These are phyloP conservation scores for Plestiodon gilberti DNA, from an alignment of 2,113 vertebrate species.

Conservation along the genomic window DNA sequence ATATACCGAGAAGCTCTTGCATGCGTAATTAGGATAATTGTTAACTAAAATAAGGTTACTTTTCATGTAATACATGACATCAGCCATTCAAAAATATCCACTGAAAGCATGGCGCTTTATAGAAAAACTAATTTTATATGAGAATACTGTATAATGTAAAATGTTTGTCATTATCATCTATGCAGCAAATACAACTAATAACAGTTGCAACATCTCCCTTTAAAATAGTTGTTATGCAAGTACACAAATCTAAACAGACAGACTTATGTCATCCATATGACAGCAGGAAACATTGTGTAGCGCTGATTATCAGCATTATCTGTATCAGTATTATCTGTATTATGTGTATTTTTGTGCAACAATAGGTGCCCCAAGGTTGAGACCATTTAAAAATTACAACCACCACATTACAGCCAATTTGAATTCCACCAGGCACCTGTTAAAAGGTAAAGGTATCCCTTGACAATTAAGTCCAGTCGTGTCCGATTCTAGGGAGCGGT, in stretches of 20 bases:
- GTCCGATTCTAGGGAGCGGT: no score
- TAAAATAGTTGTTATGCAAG: background rate
- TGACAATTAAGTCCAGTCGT: no score
- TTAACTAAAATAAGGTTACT: background rate
- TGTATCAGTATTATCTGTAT: no score
- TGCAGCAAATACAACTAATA: background rate
- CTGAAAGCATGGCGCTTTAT: background rate
- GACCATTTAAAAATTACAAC: background rate
- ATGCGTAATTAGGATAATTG: background rate
- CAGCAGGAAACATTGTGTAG: background rate
- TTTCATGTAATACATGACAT: background rate
- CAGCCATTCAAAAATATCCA: background rate
- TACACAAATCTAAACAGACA: background rate
- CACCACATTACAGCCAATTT: background rate
- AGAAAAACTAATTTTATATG: background rate
- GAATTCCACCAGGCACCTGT: background rate
- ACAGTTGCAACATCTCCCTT: background rate
- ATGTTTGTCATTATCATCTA: background rate
- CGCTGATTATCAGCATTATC: background rate
- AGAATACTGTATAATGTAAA: background rate
- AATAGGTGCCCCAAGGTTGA: background rate
- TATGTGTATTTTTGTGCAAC: background rate
- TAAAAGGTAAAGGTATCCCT: no score
- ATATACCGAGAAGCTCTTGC: background rate
- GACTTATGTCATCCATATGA: background rate